Percentiles rank a stretch among this genome's conserved stretches.
These are phyloP conservation scores for Xiphophorus birchmanni DNA, from an alignment of 2,797 vertebrate genomes.

Conservation along the genomic window DNA sequence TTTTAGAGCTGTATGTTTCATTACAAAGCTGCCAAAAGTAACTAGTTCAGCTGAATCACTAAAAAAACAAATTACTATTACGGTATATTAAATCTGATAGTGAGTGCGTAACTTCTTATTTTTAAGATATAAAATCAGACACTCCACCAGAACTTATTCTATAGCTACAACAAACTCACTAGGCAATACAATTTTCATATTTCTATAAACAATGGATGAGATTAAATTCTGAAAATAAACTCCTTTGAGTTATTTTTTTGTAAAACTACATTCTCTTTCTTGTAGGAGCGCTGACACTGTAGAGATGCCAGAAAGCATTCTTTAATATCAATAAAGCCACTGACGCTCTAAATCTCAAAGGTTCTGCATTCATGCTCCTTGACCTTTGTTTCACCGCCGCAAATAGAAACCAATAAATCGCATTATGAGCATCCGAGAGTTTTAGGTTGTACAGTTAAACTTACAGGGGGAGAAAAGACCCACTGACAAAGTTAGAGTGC, in stretches of 20 bases:
- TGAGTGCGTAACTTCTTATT: not conserved
- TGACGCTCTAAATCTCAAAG: not conserved
- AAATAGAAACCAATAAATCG: not conserved
- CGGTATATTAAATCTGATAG: not conserved
- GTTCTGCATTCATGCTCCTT: not conserved
- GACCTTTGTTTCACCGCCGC: not conserved
- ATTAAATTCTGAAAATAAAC: conserved; percentile 1
- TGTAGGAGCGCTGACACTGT: not conserved
- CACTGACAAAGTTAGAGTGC: not conserved
- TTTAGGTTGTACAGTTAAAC: not conserved
- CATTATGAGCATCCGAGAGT: not conserved
- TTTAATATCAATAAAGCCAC: not conserved
- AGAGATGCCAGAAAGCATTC: not conserved
- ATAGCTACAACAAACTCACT: not conserved
- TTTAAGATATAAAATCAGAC: not conserved
- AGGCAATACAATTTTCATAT: not conserved
- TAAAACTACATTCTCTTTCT: not conserved
- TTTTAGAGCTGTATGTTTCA: not conserved
- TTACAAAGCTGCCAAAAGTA: not conserved
- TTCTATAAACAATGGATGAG: not conserved
- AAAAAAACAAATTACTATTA: not conserved
- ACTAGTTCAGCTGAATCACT: not conserved
- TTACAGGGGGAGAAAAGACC: not conserved
- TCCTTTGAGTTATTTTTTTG: not conserved
- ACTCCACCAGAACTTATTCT: not conserved